Percentiles rank a stretch among this genome's conserved stretches.
phyloP scores from a whole-genome alignment of 2,113 vertebrate genomes.

The Eubucco bourcierii region DNA sequence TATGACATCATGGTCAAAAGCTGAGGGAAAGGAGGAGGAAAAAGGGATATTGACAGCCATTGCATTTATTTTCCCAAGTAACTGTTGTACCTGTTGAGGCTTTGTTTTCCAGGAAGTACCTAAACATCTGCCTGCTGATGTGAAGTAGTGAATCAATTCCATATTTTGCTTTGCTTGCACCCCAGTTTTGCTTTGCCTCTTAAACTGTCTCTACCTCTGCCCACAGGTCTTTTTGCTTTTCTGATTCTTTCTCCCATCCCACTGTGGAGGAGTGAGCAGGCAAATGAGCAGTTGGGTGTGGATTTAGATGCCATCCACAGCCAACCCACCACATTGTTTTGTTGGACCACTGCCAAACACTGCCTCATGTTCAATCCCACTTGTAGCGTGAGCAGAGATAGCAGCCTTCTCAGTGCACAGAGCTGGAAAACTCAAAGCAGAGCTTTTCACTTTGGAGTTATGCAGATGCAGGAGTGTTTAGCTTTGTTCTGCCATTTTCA shows the following conservation, averaged over 20 bases:
- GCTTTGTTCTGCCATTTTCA: background rate
- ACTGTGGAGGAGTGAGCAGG: background rate
- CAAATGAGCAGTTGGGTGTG: accelerated
- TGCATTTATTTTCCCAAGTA: background rate
- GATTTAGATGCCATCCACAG: background rate
- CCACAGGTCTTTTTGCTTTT: background rate
- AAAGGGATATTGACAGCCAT: background rate
- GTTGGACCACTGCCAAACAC: background rate
- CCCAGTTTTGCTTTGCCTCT: background rate
- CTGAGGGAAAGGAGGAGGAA: background rate
- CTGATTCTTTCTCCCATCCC: background rate
- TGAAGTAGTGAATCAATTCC: background rate
- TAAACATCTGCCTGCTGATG: background rate
- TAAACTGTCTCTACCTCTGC: background rate
- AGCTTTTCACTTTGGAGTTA: background rate
- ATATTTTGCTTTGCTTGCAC: background rate
- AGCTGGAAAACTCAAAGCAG: background rate
- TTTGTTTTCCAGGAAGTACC: background rate
- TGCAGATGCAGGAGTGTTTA: background rate
- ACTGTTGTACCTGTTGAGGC: background rate
- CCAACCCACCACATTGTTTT: background rate
- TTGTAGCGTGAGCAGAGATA: background rate
- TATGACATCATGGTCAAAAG: no score
- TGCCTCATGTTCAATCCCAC: background rate
- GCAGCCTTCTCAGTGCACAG: background rate